These are phyloP conservation scores for Ochropacha duplaris DNA, from an alignment of 2,888 invertebrate genomes.

Conservation along the genomic window DNA sequence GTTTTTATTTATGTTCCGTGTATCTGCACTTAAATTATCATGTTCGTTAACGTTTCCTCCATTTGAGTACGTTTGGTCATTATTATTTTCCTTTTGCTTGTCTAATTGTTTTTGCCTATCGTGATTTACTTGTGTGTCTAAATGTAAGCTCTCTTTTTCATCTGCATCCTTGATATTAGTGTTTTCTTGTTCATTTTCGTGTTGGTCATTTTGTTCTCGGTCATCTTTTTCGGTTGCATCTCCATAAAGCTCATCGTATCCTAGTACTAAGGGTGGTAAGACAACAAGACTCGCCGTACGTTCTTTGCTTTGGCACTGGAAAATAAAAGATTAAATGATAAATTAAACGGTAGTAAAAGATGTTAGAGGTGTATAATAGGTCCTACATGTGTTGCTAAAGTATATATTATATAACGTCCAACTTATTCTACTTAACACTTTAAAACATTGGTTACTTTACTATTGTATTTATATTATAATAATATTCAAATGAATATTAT, in stretches of 20 bases:
- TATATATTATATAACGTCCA: too few relatives aligned
- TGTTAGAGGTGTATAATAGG: too few relatives aligned
- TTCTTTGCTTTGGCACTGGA: slow-evolving; percentile 40
- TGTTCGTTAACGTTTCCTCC: neutral
- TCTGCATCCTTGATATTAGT: slow-evolving; percentile 1
- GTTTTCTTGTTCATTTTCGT: too few relatives aligned
- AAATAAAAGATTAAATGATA: too few relatives aligned
- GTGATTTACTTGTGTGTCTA: neutral
- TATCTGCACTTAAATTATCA: neutral
- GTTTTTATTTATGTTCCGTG: neutral
- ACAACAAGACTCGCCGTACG: slow-evolving; percentile 59
- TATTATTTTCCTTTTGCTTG: neutral
- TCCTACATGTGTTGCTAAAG: too few relatives aligned
- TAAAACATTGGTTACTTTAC: too few relatives aligned
- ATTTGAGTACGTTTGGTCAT: neutral
- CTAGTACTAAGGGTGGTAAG: slow-evolving; percentile 62
- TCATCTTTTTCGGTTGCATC: slow-evolving; percentile 8
- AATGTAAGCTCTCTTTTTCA: slow-evolving; percentile 8
- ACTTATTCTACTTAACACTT: too few relatives aligned
- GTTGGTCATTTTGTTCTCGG: too few relatives aligned
- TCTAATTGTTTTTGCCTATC: neutral
- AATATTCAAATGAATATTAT: too few relatives aligned
- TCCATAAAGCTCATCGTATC: slow-evolving; percentile 61
- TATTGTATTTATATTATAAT: too few relatives aligned
- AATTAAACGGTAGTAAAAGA: too few relatives aligned